phyloP scores from a whole-genome alignment of 2,888 invertebrate species.

The Ephialtes manifestator region DNA sequence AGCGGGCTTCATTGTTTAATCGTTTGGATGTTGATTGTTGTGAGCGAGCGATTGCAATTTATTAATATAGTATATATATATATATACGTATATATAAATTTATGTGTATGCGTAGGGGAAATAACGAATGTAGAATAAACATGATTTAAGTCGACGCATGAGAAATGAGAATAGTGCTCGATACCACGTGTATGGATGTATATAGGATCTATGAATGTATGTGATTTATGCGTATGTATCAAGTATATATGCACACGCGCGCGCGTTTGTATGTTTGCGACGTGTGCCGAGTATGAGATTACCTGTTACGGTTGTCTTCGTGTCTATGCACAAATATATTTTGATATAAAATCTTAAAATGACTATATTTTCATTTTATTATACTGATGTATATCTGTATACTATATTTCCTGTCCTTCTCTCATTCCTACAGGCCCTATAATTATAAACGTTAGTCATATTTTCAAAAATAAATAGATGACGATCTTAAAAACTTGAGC shows the following conservation, averaged over 20 bases:
- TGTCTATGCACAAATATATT: slow-evolving; percentile 86
- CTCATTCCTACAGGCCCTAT: neutral
- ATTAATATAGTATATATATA: slow-evolving; percentile 56
- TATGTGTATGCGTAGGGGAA: slow-evolving; percentile 7
- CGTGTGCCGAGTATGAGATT: slow-evolving; percentile 76
- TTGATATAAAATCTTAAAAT: slow-evolving; percentile 82
- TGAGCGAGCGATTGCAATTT: slow-evolving; percentile 74
- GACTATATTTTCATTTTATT: slow-evolving; percentile 1
- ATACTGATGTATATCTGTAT: neutral
- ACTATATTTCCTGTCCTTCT: neutral
- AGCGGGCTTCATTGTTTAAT: slow-evolving; percentile 81
- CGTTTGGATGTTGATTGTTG: slow-evolving; percentile 77
- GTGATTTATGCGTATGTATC: slow-evolving; percentile 19
- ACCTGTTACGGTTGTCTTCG: slow-evolving; percentile 83
- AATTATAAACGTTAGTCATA: neutral
- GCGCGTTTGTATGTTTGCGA: slow-evolving; percentile 42
- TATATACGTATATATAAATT: slow-evolving; percentile 36
- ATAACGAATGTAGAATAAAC: slow-evolving; percentile 23
- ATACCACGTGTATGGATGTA: slow-evolving; percentile 69
- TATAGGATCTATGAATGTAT: slow-evolving; percentile 51
- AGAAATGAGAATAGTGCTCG: slow-evolving; percentile 38
- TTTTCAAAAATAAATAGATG: neutral
- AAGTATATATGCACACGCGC: slow-evolving; percentile 10
- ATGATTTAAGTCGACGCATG: slow-evolving; percentile 23
- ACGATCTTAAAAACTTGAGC: neutral